Base-by-base conservation (phyloP, 2,888 invertebrate species). In the Clepsis dumicolana region DNA sequence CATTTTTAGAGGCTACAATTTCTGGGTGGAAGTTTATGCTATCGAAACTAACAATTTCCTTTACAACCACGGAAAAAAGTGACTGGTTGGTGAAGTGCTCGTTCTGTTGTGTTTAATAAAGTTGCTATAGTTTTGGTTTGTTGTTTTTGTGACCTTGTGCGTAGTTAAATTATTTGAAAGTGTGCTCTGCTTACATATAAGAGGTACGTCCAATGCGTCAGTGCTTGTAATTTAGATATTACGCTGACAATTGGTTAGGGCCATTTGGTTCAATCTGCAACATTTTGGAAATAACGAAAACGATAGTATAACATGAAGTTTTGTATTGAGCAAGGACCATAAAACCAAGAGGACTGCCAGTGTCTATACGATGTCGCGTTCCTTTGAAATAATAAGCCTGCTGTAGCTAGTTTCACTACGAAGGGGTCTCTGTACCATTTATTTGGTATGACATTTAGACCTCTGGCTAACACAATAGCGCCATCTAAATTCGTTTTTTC, bases 11-110 rank as follows among this genome's bases (percentile, higher is more conserved):
- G 92, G 91, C 0, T 89, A 85, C 48, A 89, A 89, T 66, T 92
- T 92, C 70, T 84, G 83, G 80, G 86, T 91, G 14, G 83, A 91
- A 76, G 85, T 91, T 35, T 91, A 86, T 65, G 88, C 86, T 1
- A 81, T 87, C 7, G 75, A 87, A 35, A 80, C 83, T 0, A 81
- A 80, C 24, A 72, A 79, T 56, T 89, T 87, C 64, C 2, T 84
- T 14, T 75, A 73, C 18, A 74, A 79, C 14, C 86, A 88, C 59
- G 89, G 87, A 1, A 84, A 82, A 70, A 80, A 78, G 74, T 74
- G 71, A 75, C 62, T 73, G 48, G 64, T 63, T 77, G 69, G 76
- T 60, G 66, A 52, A 64, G 5, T 64, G 38, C 16, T 53, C 38
- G 70, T 56, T 21, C 59, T 65, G 72, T 70, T 70, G 71, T 70